These are phyloP conservation scores for Nomada lathburiana DNA, from an alignment of 2,888 invertebrate species.

Conservation along the genomic window DNA sequence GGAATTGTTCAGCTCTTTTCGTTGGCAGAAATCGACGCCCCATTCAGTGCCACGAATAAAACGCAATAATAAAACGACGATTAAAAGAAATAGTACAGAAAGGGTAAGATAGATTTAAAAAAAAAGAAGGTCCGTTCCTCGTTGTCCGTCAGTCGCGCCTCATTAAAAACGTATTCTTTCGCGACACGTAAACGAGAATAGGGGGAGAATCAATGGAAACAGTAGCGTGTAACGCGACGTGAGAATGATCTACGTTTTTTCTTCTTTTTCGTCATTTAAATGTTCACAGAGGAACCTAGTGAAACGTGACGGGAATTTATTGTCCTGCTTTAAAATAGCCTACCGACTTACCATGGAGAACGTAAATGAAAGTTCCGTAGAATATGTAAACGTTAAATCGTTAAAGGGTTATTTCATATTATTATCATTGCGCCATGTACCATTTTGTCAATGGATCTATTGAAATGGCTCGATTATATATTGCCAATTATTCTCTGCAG, in stretches of 20 bases:
- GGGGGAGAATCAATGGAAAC: constrained; percentile 33
- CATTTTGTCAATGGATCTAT: too few relatives aligned
- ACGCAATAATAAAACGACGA: constrained; percentile 49
- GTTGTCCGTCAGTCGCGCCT: constrained; percentile 49
- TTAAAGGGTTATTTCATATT: too few relatives aligned
- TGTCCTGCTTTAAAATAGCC: background rate
- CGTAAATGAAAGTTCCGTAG: background rate
- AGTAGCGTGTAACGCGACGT: constrained; percentile 25
- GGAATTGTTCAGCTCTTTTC: constrained; percentile 1
- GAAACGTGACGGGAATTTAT: background rate
- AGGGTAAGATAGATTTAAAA: background rate
- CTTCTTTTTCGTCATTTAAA: constrained; percentile 1
- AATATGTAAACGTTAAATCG: background rate
- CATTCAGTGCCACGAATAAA: constrained; percentile 22
- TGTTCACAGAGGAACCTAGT: background rate
- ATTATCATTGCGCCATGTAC: too few relatives aligned
- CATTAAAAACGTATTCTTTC: constrained; percentile 58
- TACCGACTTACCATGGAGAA: background rate
- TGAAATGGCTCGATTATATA: background rate
- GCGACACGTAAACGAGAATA: constrained; percentile 40
- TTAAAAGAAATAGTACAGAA: constrained; percentile 22
- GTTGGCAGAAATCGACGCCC: constrained; percentile 8
- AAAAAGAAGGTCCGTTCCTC: background rate
- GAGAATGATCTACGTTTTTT: constrained; percentile 34
- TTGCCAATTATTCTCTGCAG: background rate